Evolutionary conservation across 2,113 vertebrate species (phyloP).

Genomic region (Paedocypris sp.): DNA sequence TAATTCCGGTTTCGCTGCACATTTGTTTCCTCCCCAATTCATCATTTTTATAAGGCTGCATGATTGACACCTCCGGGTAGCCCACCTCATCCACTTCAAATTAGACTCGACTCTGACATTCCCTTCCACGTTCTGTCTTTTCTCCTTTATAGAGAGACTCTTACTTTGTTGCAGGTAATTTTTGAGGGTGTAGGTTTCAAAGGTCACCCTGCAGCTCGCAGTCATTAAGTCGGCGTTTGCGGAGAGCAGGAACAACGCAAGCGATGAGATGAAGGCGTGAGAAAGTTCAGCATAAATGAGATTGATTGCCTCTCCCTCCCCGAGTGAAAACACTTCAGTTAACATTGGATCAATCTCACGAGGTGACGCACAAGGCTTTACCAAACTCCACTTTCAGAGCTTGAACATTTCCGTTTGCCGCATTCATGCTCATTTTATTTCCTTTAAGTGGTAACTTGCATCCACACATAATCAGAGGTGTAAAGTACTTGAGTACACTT

Average conservation of each 20-base stretch:
- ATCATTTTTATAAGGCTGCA: background rate
- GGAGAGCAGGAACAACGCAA: constrained; percentile 4
- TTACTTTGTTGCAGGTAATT: constrained; percentile 10
- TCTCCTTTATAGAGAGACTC: background rate
- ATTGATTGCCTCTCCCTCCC: constrained; percentile 16
- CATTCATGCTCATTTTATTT: too few species aligned
- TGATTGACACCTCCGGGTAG: background rate
- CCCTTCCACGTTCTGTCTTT: background rate
- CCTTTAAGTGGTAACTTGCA: too few species aligned
- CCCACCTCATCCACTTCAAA: background rate
- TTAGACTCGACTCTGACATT: background rate
- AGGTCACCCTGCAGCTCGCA: constrained; percentile 12
- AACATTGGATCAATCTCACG: constrained; percentile 14
- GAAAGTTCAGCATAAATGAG: constrained; percentile 24
- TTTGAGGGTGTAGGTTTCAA: constrained; percentile 10
- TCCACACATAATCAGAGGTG: too few species aligned
- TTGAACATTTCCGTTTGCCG: constrained; percentile 2
- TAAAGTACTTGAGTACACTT: too few species aligned
- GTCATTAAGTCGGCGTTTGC: constrained; percentile 12
- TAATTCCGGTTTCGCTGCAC: background rate
- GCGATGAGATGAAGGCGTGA: constrained; percentile 14
- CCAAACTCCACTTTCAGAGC: background rate
- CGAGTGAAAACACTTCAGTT: constrained; percentile 17
- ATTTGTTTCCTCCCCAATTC: background rate
- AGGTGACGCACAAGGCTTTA: background rate